Evolutionary conservation across 2,113 vertebrate species (phyloP), one percentile per base, ranked within the genome.

Genomic region (Eleginops maclovinus): DNA sequence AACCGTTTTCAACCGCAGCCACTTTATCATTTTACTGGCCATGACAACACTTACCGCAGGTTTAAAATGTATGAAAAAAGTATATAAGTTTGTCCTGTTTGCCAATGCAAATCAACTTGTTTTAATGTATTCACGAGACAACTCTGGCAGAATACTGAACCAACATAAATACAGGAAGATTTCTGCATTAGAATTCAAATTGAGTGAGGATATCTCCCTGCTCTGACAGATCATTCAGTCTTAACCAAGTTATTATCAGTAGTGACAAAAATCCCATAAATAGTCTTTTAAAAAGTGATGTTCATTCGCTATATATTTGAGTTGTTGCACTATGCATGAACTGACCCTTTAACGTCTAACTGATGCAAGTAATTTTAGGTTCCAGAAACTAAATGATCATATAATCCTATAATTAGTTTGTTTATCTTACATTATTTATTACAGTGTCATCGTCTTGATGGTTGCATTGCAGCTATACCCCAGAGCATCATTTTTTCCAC

Each of bases 401-500:
- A 13, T 65, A 26, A 76, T 76, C 67, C 36, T 66, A 50, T 76
- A 71, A 86, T 82, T 73, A 60, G 21, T 60, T 3, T 89, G 72
- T 82, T 79, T 82, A 77, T 76, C 24, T 75, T 47, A 15, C 6
- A 2, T 54, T 67, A 74, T 84, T 66, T 55, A 82, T 79, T 67
- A 41, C 10, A n/a, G n/a, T 19, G 54, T 68, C 76, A 70, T 74
- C 55, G 24, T 56, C 76, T 75, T 72, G 44, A 40, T 71, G 55
- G 44, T 77, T 64, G 28, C 56, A 19, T 47, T 56, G 47, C 58
- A 44, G 14, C 73, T 36, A 63, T 11, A 68, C 28, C 26, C 75
- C 58, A 50, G 73, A 75, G 49, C 50, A 44, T 28, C 49, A 78
- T 82, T 84, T 83, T n/a, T 75, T 86, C 72, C 69, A 66, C 60